Percentiles rank a stretch among this genome's conserved stretches.
Conservation (phyloP, 2,797 vertebrate species). For the Spinus pinus region DNA sequence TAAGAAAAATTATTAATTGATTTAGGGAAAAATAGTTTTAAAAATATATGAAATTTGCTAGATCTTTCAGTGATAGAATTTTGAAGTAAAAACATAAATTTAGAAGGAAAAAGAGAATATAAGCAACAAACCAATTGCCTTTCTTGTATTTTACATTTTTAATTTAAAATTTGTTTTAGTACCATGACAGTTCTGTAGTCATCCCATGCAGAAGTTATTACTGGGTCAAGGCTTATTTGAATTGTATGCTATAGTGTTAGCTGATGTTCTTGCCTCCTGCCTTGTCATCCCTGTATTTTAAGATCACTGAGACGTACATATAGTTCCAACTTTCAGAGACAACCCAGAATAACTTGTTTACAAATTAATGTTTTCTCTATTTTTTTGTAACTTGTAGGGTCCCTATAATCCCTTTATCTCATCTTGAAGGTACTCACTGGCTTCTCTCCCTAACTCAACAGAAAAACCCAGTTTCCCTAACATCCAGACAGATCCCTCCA, state of each 20-base stretch:
- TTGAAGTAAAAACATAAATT: background rate
- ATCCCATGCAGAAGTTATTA: background rate
- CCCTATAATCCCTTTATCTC: background rate
- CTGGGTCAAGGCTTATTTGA: background rate
- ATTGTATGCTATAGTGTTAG: background rate
- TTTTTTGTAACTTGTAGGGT: background rate
- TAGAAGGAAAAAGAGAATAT: background rate
- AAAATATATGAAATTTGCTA: background rate
- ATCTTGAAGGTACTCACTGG: background rate
- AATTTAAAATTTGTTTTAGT: background rate
- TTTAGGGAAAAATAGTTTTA: background rate
- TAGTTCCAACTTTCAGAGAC: background rate
- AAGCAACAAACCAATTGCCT: background rate
- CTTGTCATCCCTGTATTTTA: background rate
- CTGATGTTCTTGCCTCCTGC: background rate
- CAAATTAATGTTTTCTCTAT: background rate
- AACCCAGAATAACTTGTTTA: background rate
- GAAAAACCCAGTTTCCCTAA: background rate
- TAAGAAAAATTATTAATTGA: background rate
- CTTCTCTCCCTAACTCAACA: background rate
- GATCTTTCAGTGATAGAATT: background rate
- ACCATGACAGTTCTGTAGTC: background rate
- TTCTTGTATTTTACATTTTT: background rate
- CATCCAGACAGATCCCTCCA: background rate
- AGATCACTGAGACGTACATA: background rate